A percentile compares a stretch with the other conserved stretches of the same genome.
Evolutionary conservation across 2,113 vertebrate genomes (phyloP).

Genomic region (Gallinago undulata): DNA sequence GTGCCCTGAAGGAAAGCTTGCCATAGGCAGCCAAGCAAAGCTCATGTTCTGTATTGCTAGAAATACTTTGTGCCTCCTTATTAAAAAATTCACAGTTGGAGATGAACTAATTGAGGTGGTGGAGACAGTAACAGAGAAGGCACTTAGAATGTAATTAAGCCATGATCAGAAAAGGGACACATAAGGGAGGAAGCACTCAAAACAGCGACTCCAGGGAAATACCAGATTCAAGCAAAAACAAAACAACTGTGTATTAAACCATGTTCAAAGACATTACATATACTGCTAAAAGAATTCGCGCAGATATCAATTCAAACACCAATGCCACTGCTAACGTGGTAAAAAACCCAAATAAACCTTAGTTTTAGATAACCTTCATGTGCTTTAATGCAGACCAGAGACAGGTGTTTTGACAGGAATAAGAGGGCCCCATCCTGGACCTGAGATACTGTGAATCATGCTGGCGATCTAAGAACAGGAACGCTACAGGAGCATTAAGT

Average conservation of each 20-base stretch:
- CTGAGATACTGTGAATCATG: not conserved
- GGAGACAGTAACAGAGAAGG: constrained; percentile 42
- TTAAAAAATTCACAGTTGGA: constrained; percentile 64
- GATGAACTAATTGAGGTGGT: constrained; percentile 70
- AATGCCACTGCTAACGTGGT: not conserved
- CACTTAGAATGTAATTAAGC: constrained; percentile 71
- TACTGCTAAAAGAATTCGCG: not conserved
- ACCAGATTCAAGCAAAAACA: constrained; percentile 10
- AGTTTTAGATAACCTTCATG: not conserved
- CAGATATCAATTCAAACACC: not conserved
- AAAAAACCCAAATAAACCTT: not conserved
- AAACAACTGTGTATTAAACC: not conserved
- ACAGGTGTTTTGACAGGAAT: not conserved
- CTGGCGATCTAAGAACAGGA: not conserved
- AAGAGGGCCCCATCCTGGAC: not conserved
- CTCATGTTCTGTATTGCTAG: constrained; percentile 24
- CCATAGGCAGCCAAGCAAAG: constrained; percentile 63
- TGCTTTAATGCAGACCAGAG: not conserved
- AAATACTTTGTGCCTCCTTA: constrained; percentile 60
- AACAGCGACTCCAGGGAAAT: constrained; percentile 48
- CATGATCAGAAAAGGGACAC: constrained; percentile 27
- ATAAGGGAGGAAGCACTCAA: constrained; percentile 13
- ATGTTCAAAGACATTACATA: not conserved
- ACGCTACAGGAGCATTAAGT: not conserved
- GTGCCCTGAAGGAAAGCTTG: constrained; percentile 62